A percentile compares a stretch with the other conserved stretches of the same genome.
Conservation (phyloP, 2,797 vertebrate genomes). For the Alcedo quadribrachys region DNA sequence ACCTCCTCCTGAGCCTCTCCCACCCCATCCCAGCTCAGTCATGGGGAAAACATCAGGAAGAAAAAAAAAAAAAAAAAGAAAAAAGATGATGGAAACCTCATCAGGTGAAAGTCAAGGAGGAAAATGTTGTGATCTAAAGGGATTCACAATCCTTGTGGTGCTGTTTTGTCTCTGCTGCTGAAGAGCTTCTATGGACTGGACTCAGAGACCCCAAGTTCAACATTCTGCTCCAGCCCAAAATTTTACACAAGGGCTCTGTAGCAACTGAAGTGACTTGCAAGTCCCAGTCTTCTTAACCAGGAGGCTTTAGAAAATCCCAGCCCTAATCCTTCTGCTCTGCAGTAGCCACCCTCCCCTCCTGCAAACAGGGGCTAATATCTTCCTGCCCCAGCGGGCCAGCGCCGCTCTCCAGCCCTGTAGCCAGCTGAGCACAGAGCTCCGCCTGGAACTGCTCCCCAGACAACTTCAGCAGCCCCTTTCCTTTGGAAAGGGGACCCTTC, state of each 20-base stretch:
- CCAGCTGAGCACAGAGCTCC: accelerated
- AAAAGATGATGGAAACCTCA: not conserved
- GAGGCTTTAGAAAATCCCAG: conserved; percentile 27
- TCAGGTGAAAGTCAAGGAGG: not conserved
- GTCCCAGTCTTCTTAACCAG: not conserved
- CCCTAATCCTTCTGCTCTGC: not conserved
- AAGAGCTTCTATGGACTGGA: accelerated
- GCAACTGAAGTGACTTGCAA: not conserved
- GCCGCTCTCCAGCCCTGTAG: accelerated
- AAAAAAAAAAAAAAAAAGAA: not conserved
- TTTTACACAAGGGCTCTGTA: not conserved
- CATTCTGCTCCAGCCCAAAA: not conserved
- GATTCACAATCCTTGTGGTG: accelerated
- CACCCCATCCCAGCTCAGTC: conserved; percentile 26
- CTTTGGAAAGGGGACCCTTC: no score
- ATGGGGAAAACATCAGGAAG: not conserved
- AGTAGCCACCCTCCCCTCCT: not conserved
- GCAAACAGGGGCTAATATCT: not conserved
- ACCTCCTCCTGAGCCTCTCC: not conserved
- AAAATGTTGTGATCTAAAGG: not conserved
- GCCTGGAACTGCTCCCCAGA: accelerated
- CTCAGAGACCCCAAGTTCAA: accelerated
- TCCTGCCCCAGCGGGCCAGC: not conserved
- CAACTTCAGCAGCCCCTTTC: accelerated
- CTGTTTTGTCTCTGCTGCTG: not conserved